A percentile compares a stretch with the other conserved stretches of the same genome.
These are phyloP conservation scores for Myocastor coypus DNA, from an alignment of 2,113 vertebrate species.

Conservation along the genomic window DNA sequence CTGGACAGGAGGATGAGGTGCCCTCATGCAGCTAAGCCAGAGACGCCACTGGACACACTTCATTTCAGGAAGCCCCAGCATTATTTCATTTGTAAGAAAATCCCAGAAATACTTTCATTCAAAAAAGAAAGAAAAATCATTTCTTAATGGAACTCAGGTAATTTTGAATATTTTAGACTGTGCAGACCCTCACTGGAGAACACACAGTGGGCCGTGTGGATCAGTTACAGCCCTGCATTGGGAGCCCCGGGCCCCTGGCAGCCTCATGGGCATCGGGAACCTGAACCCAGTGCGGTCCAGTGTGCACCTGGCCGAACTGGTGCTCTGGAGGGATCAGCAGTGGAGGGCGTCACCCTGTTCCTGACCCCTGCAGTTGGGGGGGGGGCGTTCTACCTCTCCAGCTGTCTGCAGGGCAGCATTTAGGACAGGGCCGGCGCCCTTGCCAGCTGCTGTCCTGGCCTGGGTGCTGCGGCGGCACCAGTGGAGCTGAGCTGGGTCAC, in stretches of 20 bases:
- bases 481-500: background rate
- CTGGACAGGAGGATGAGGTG: background rate
- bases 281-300: background rate
- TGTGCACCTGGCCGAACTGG: background rate
- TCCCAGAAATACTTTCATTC: constrained; percentile 76
- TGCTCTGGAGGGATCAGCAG: background rate
- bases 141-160: constrained; percentile 1
- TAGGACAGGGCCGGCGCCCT: background rate
- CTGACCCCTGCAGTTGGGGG: background rate
- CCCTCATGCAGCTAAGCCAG: constrained; percentile 66
- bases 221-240: background rate
- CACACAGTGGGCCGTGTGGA: background rate
- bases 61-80: constrained; percentile 80
- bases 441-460: background rate
- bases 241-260: background rate
- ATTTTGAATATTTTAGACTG: constrained; percentile 57
- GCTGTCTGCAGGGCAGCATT: background rate
- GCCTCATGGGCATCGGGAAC: background rate
- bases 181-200: background rate
- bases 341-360: background rate
- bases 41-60: constrained; percentile 29
- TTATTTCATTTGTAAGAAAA: constrained; percentile 71
- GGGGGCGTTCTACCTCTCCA: background rate
- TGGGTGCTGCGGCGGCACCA: background rate
- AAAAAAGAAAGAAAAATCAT: background rate